Base-by-base conservation (phyloP, 2,797 vertebrate species). In the Sebastes nivosus region DNA sequence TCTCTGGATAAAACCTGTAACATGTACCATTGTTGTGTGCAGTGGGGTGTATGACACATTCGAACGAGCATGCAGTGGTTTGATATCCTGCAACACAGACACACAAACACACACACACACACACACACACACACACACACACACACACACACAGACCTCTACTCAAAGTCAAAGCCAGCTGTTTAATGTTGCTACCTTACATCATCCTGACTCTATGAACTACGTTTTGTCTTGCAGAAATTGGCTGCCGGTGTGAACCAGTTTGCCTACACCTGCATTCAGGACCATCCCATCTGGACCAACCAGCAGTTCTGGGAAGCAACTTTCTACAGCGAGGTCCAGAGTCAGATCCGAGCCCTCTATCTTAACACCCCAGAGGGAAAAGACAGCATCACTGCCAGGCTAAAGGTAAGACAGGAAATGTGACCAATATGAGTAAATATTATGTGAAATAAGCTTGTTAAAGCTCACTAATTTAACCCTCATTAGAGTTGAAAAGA, bases 221-320 rank as follows among this genome's bases (percentile, higher is more conserved):
- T 70, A 24, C 1, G 0, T 87, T 79, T 50, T 85, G 16, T 84
- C 59, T 85, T 91, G n/a, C 93, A 99, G 99, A 99, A 99, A 95
- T 89, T 99, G 89, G 96, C 96, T 42, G 95, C 97, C 9, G 98
- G 98, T 12, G 97, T 99, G 82, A 98, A 97, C 95, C 99, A 99
- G 91, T 99, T 98, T 95, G 98, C 97, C 67, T 99, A 99, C 90
- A 98, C 97, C 32, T 99, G 99, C 92, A 96, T 99, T 5, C 99
- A 99, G 88, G 99, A 99, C 84, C 99, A 99, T 92, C 96, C 97
- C 52, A 96, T 99, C 82, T 99, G 99, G 99, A 97, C 98, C 81
- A 99, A 96, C 93, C 98, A 99, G 81, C 98, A 99, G 80, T 99
- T 99, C 86, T 99, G 99, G 99, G 99, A 99, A 92, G 96, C 97